phyloP scores from a whole-genome alignment of 2,113 vertebrate genomes.

The Euleptes europaea region DNA sequence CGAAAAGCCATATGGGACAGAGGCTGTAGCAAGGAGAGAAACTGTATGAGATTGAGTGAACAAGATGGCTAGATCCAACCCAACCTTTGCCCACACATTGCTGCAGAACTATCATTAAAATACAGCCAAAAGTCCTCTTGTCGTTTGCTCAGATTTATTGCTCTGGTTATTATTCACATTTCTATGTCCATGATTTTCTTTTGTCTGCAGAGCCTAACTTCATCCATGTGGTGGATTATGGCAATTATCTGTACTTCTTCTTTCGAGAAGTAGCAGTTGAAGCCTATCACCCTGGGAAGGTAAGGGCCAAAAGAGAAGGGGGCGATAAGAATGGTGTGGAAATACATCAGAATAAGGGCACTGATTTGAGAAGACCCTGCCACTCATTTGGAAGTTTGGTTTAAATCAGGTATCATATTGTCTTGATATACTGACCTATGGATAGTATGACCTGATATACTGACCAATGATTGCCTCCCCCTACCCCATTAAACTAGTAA shows the following conservation, averaged over 20 bases:
- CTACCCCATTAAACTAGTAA: slow-evolving; percentile 5
- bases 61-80: not conserved
- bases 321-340: slow-evolving; percentile 57
- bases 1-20: too few species aligned
- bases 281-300: slow-evolving; percentile 98
- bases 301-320: slow-evolving; percentile 65
- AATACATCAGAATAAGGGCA: slow-evolving; percentile 20
- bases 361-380: slow-evolving; percentile 57
- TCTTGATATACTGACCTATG: slow-evolving; percentile 39
- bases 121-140: not conserved
- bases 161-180: not conserved
- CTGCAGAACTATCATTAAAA: not conserved
- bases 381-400: slow-evolving; percentile 35
- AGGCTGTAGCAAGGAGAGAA: too few species aligned
- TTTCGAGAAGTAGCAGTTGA: slow-evolving; percentile 98
- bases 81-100: too few species aligned
- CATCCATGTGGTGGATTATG: slow-evolving; percentile 92
- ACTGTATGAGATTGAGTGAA: too few species aligned
- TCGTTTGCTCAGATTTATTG: not conserved
- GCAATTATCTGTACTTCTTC: slow-evolving; percentile 98
- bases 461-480: slow-evolving; percentile 11
- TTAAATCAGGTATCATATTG: slow-evolving; percentile 21
- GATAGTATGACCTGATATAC: slow-evolving; percentile 1
- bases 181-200: not conserved
- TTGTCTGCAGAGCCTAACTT: slow-evolving; percentile 89